Evolutionary conservation across 2,113 vertebrate species (phyloP).

Genomic region (Eurystomus gularis): DNA sequence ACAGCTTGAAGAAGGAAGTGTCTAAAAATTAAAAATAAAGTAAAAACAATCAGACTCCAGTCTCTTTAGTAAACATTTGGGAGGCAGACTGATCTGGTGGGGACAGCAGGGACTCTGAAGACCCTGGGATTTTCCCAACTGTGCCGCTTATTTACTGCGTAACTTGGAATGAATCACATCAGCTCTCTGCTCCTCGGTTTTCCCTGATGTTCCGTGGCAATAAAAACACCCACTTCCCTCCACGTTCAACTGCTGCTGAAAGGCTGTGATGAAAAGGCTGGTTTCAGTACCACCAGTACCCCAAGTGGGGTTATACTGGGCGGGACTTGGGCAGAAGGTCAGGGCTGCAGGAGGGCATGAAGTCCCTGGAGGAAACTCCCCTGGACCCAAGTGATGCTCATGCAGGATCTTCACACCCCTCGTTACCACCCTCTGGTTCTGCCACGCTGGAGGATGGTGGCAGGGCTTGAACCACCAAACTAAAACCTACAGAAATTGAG

Average conservation of each 20-base stretch:
- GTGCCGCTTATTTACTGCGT: not conserved
- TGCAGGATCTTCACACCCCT: not conserved
- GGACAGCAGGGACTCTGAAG: not conserved
- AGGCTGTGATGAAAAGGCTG: not conserved
- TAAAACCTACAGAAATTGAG: not conserved
- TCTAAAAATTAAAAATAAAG: constrained; percentile 46
- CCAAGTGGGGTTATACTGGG: not conserved
- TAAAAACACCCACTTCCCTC: not conserved
- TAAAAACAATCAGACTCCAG: constrained; percentile 47
- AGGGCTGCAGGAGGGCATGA: not conserved
- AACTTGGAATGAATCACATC: not conserved
- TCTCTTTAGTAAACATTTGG: constrained; percentile 23
- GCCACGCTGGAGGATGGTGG: not conserved
- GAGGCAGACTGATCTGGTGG: not conserved
- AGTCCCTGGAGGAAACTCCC: not conserved
- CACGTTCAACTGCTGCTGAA: not conserved
- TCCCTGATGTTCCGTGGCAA: not conserved
- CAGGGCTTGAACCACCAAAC: not conserved
- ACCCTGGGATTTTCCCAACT: not conserved
- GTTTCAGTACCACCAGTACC: not conserved
- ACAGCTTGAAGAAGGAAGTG: not conserved
- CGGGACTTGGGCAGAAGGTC: not conserved
- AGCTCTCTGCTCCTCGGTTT: not conserved
- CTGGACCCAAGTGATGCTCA: not conserved
- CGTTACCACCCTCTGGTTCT: not conserved